phyloP scores from a whole-genome alignment of 1,140 invertebrate genomes.

The Leptinotarsa lineolata region DNA sequence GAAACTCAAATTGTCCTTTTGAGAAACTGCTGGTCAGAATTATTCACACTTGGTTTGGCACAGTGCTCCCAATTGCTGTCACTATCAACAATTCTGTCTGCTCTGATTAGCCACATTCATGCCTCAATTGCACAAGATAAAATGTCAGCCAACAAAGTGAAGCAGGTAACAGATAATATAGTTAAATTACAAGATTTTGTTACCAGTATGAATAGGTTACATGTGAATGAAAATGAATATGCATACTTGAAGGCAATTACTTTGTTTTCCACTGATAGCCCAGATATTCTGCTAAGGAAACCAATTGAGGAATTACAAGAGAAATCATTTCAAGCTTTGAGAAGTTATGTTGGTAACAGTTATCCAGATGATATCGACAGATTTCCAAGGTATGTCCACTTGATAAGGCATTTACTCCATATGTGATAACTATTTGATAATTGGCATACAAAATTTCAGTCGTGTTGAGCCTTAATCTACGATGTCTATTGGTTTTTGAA shows the following conservation, averaged over 20 bases:
- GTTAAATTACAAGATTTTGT: slow-evolving; percentile 83
- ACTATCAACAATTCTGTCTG: slow-evolving; percentile 79
- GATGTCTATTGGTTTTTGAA: no score
- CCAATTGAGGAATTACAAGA: slow-evolving; percentile 72
- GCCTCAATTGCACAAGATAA: slow-evolving; percentile 72
- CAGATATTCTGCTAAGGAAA: slow-evolving; percentile 46
- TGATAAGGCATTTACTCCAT: background rate
- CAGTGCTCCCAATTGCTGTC: slow-evolving; percentile 84
- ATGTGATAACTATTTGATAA: no score
- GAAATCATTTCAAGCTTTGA: slow-evolving; percentile 72
- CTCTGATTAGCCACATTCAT: slow-evolving; percentile 75
- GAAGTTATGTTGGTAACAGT: slow-evolving; percentile 62
- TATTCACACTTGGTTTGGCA: slow-evolving; percentile 89
- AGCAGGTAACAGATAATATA: slow-evolving; percentile 81
- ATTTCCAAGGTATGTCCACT: slow-evolving; percentile 61
- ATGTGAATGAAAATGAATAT: slow-evolving; percentile 83
- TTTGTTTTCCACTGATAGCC: slow-evolving; percentile 72
- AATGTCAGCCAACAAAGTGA: slow-evolving; percentile 72
- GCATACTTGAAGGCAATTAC: slow-evolving; percentile 88
- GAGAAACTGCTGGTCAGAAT: slow-evolving; percentile 87
- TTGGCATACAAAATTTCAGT: no score
- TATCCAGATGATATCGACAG: slow-evolving; percentile 62
- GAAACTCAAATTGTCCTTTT: slow-evolving; percentile 84
- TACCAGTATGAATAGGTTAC: slow-evolving; percentile 72
- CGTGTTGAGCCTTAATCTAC: no score